Conservation (phyloP, 1,140 invertebrate genomes). For the Augochlora pura region DNA sequence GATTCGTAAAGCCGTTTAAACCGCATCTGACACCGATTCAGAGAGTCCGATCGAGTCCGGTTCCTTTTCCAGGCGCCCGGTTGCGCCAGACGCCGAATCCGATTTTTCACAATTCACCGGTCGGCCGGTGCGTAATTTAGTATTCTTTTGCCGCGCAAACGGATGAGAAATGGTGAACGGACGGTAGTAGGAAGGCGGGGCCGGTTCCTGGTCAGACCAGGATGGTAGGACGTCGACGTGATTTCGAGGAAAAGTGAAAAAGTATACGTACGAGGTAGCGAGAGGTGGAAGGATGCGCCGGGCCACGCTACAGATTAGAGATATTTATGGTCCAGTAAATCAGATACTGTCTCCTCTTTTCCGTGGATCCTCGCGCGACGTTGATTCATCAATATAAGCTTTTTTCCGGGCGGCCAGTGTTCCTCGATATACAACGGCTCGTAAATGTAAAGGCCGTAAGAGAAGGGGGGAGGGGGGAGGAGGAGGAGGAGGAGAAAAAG, state of each 20-base stretch:
- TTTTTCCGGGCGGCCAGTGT: constrained; percentile 27
- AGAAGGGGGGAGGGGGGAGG: too few relatives aligned
- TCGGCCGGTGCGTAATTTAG: constrained; percentile 36
- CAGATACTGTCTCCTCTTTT: constrained; percentile 64
- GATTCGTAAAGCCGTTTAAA: too few relatives aligned
- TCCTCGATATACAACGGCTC: constrained; percentile 16
- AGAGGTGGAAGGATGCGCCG: constrained; percentile 38
- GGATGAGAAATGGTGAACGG: constrained; percentile 49
- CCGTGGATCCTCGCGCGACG: constrained; percentile 31
- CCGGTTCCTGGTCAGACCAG: constrained; percentile 32
- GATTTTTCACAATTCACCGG: constrained; percentile 32
- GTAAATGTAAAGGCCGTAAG: not conserved
- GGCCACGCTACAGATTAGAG: constrained; percentile 68
- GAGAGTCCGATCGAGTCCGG: too few relatives aligned
- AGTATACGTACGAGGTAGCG: constrained; percentile 13
- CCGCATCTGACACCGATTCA: too few relatives aligned
- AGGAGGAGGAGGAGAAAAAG: not conserved
- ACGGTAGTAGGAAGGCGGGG: constrained; percentile 31
- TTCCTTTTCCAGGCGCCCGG: too few relatives aligned
- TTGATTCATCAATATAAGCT: constrained; percentile 66
- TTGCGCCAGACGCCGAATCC: constrained; percentile 6
- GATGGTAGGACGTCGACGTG: constrained; percentile 14
- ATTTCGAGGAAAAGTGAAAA: constrained; percentile 37
- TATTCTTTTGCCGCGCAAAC: constrained; percentile 4
- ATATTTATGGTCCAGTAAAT: constrained; percentile 75